A percentile compares a stretch with the other conserved stretches of the same genome.
Conservation (phyloP, 2,113 vertebrate genomes). For the Lepus europaeus region DNA sequence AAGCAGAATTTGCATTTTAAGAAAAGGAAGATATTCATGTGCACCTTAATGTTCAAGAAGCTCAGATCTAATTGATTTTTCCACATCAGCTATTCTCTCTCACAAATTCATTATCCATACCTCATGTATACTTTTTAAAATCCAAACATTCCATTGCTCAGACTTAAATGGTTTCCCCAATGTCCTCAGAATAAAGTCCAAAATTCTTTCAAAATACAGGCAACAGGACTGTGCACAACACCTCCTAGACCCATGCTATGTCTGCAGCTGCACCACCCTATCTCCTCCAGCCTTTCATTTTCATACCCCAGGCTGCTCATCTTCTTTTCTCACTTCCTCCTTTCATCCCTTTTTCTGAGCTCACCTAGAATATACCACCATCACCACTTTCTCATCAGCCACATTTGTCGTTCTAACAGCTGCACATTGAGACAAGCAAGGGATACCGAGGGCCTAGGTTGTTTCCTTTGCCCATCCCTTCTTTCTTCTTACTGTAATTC, state of each 20-base stretch:
- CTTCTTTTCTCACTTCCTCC: not conserved
- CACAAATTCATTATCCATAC: not conserved
- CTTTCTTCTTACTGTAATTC: not conserved
- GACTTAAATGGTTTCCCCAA: slow-evolving; percentile 26
- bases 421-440: not conserved
- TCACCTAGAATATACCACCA: not conserved
- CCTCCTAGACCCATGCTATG: not conserved
- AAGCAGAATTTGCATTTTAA: slow-evolving; percentile 25
- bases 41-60: not conserved
- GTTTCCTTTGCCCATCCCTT: not conserved
- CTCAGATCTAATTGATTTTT: not conserved
- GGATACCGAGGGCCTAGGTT: not conserved
- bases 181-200: slow-evolving; percentile 24
- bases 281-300: not conserved
- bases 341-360: not conserved
- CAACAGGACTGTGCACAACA: not conserved
- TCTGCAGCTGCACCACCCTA: not conserved
- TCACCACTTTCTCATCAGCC: not conserved
- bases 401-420: not conserved
- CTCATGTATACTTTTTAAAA: not conserved
- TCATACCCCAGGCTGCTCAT: not conserved
- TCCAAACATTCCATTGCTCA: slow-evolving; percentile 16
- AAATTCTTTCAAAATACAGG: slow-evolving; percentile 13
- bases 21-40: not conserved
- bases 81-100: not conserved